Evolutionary conservation across 2,888 invertebrate species (phyloP), one percentile per base, ranked within the genome.

Genomic region (Halictus ligatus): DNA sequence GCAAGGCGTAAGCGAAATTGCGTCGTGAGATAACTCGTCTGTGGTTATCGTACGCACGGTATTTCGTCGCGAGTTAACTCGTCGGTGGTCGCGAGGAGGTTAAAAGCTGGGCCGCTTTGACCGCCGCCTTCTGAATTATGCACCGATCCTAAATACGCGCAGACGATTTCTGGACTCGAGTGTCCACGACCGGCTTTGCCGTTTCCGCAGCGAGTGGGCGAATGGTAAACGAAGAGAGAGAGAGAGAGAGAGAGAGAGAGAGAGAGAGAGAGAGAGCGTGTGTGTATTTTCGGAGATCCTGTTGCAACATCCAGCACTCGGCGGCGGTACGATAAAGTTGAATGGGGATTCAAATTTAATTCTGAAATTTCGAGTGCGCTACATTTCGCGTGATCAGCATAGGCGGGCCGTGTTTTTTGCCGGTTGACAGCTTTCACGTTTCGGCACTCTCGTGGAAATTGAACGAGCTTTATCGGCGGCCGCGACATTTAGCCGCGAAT

Each of bases 291-390:
- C 71, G 85, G 84, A 76, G 13, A 64, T 75, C 67, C 48, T 74
- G 75, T 84, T 85, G 78, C 86, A 86, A 81, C 85, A 75, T 75
- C 40, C 75, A 58, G 18, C 69, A 60, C 29, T 48, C 43, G 3
- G n/a, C 18, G 60, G 64, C 46, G 73, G 73, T 67, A 73, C 78
- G 86, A 81, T 85, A 85, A 86, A 85, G 76, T 85, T 85, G 81
- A 86, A 86, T 86, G 85, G 73, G 73, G 75, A 85, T 85, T 78
- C 71, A 72, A 81, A 85, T 86, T 86, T 81, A 81, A 85, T 85
- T 75, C 64, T 1, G 72, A 85, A 81, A 75, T 86, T 72, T 64
- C 75, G 74, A 67, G 18, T 58, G 12, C n/a, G n/a, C 72, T 76
- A 64, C 76, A 54, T 80, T 76, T 46, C 54, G n/a, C 25, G 54